phyloP scores from a whole-genome alignment of 2,888 invertebrate species.

The Xylota sylvarum region DNA sequence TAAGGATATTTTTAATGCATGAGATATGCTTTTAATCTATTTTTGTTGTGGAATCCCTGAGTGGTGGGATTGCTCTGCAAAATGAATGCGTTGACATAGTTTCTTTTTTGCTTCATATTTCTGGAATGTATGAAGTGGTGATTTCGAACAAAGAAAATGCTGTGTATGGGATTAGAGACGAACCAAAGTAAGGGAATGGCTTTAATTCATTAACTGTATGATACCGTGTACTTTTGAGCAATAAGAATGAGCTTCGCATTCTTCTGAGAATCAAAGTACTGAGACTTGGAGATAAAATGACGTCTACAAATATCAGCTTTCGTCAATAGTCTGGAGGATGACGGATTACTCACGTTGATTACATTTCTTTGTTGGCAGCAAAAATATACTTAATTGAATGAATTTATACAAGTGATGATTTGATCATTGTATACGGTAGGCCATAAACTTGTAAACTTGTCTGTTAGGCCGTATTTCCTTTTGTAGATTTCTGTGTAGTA shows the following conservation, averaged over 20 bases:
- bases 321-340: not conserved
- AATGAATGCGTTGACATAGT: slow-evolving; percentile 64
- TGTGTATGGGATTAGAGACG: not conserved
- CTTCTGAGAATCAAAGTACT: too few relatives aligned
- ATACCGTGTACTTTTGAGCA: slow-evolving; percentile 47
- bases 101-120: slow-evolving; percentile 25
- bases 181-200: too few relatives aligned
- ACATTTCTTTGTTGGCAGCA: too few relatives aligned
- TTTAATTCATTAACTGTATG: slow-evolving; percentile 1
- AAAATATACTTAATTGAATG: too few relatives aligned
- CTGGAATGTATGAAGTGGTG: slow-evolving; percentile 10
- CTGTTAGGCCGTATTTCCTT: too few relatives aligned
- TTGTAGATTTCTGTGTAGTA: too few relatives aligned
- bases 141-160: not conserved
- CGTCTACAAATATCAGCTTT: too few relatives aligned
- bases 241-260: slow-evolving; percentile 26
- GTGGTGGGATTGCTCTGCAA: slow-evolving; percentile 33
- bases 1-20: slow-evolving; percentile 61
- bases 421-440: too few relatives aligned
- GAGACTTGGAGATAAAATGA: too few relatives aligned
- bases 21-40: slow-evolving; percentile 64
- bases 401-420: too few relatives aligned
- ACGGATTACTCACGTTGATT: too few relatives aligned
- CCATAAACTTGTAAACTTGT: too few relatives aligned
- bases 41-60: slow-evolving; percentile 51